Evolutionary conservation across 2,797 vertebrate species (phyloP), one percentile per base, ranked within the genome.

Genomic region (Microctenopoma stevenorrisi): DNA sequence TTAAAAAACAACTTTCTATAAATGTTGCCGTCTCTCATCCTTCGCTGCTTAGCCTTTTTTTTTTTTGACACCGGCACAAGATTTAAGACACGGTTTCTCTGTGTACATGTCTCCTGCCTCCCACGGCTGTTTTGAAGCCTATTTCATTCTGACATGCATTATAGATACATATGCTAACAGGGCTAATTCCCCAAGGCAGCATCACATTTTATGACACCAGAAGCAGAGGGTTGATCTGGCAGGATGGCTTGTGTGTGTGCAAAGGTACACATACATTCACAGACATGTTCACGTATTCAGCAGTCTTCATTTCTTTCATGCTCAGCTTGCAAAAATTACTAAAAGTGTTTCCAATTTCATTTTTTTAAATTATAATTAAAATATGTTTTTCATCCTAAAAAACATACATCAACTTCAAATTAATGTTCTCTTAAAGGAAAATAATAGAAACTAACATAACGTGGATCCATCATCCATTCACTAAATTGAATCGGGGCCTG

Each of bases 81-180:
- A 56, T 84, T 91, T 81, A 74, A 83, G 76, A 85, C 78, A 56
- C 63, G 13, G 38, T 33, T 46, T 76, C 72, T 87, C 89, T 91
- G 74, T 89, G 82, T 63, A 50, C 62, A 55, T 10, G 74, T 84
- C 80, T 85, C 50, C 72, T 72, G 68, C 71, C 82, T 85, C 64
- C 76, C 42, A 26, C 74, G 4, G 28, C 69, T 82, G 81, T 87
- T 86, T 85, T 83, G 76, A 89, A 80, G 65, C 59, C 55, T 53
- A 67, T 86, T 84, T 83, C 81, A 42, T 42, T 68, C 70, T 90
- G 90, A 88, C 89, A 91, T 78, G 85, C 80, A 61, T 83, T 89
- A 87, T 68, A 85, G 81, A 87, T 88, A 88, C 87, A 87, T 82
- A 89, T 79, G 86, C 86, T 87, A 90, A 90, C 86, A 84, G 55